A percentile compares a stretch with the other conserved stretches of the same genome.
Conservation (phyloP, 2,888 invertebrate species). For the Agelastica alni region DNA sequence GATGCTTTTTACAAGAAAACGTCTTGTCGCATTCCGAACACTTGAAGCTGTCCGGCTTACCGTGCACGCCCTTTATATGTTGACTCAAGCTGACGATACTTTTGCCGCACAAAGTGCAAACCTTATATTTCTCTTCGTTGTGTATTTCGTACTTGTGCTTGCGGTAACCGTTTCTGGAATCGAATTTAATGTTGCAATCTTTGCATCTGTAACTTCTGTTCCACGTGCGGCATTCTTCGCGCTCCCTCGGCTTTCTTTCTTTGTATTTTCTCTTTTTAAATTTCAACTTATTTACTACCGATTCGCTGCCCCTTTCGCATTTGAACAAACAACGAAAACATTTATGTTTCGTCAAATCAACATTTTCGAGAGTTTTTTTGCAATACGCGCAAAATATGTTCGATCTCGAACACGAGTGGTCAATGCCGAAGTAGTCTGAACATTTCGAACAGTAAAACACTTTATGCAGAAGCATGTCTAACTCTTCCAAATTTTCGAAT, state of each 20-base stretch:
- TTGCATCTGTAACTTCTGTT: conserved; percentile 16
- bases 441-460: conserved; percentile 26
- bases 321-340: conserved; percentile 17
- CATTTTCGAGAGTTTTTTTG: conserved; percentile 14
- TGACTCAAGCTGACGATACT: conserved; percentile 29
- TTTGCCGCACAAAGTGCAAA: conserved; percentile 55
- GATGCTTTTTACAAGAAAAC: conserved; percentile 37
- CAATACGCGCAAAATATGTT: conserved; percentile 24
- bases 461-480: conserved; percentile 8
- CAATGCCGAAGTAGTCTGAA: conserved; percentile 17
- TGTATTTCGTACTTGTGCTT: conserved; percentile 30
- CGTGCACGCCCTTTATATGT: conserved; percentile 31
- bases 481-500: conserved; percentile 11
- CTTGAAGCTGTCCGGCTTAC: conserved; percentile 25
- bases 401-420: conserved; percentile 19
- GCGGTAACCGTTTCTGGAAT: conserved; percentile 27
- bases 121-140: conserved; percentile 31
- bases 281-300: neutral
- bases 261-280: neutral
- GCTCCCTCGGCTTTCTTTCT: neutral
- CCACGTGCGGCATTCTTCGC: neutral
- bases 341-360: conserved; percentile 16
- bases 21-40: conserved; percentile 37
- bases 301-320: conserved; percentile 5
- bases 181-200: conserved; percentile 32